Base-by-base conservation (phyloP, 2,797 vertebrate genomes). In the Neosalanx taihuensis region DNA sequence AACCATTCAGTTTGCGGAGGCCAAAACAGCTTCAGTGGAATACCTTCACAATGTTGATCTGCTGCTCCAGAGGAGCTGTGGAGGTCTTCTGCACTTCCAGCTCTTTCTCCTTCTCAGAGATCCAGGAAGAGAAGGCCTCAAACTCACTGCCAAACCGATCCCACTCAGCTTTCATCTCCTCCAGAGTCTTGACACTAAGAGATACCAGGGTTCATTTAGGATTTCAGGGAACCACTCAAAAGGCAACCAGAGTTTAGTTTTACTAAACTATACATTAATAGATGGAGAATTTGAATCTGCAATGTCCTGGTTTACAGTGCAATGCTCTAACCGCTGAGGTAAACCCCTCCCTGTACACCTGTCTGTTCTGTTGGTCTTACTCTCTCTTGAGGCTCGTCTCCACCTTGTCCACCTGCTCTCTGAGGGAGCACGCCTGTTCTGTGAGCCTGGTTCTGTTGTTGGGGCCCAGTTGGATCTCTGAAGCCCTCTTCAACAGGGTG, bases 151-250 rank as follows among this genome's bases (percentile, higher is more conserved):
- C 93, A 89, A 99, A 99, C 78, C 88, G 89, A 85, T 96, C 91
- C 98, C 98, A 99, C 76, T 96, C 94, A 80, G 68, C 85, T 92
- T 94, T 96, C 93, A 97, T 93, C 73, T 91, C 92, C 89, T 98
- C 95, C 86, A 99, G 93, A 84, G 92, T 94, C 88, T 93, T 93
- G 85, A 98, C 94, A 86, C 98, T 99, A 53, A 2, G 74, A 77
- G n/a, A 77, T 86, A 26, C 69, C 3, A 74, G 18, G 0, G 53
- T 58, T 26, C 13, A 53, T 18, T 18, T 29, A 30, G 35, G 41
- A 46, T 65, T 62, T 31, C 58, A 26, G 15, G 59, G 30, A 37
- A 57, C 23, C 9, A 59, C 23, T 56, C 17, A 15, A 46, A 20
- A 31, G 17, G 18, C 15, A n/a, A 10, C 15, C 7, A 56, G 18